Evolutionary conservation across 2,113 vertebrate genomes (phyloP), one percentile per base, ranked within the genome.

Genomic region (Sialia sialis): DNA sequence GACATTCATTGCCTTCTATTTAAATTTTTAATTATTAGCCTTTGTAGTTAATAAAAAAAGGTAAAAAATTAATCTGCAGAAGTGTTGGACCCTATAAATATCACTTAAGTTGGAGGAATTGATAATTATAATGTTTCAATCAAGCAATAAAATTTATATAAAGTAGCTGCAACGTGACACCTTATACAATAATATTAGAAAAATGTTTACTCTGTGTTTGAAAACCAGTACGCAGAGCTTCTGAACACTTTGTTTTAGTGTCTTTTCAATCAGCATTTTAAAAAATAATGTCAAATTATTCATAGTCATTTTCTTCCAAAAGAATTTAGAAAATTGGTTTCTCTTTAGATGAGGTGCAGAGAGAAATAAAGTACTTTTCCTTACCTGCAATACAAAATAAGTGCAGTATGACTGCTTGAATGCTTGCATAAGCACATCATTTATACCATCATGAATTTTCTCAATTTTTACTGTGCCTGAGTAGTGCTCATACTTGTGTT

Each of bases 21-120:
- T 94, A 20, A 81, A 66, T 87, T 94, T 95, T 91, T 94, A 89
- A 92, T 91, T 73, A 63, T 82, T 85, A 84, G 62, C 11, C 27
- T 78, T 89, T 94, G 21, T 89, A 56, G 62, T 63, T 87, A 84
- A 77, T 76, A 74, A 92, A 84, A 62, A 79, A 84, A 58, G n/a
- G 60, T 78, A 78, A 94, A 95, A 82, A 82, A 55, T 27, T 70
- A 4, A 87, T 90, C 59, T 77, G 25, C 9, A 39, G 44, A 91
- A 69, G 13, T 69, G 21, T 49, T 69, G 46, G 41, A 85, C 44
- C 16, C 74, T 87, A 59, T 58, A 91, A 91, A 89, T 91, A 55
- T 27, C 34, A 63, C 0, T 5, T 69, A 70, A 63, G 16, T 87
- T 91, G 62, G 39, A 75, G 70, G 27, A 84, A 64, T 63, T 39